Base-by-base conservation (phyloP, 2,113 vertebrate genomes). In the Orthonyx spaldingii region DNA sequence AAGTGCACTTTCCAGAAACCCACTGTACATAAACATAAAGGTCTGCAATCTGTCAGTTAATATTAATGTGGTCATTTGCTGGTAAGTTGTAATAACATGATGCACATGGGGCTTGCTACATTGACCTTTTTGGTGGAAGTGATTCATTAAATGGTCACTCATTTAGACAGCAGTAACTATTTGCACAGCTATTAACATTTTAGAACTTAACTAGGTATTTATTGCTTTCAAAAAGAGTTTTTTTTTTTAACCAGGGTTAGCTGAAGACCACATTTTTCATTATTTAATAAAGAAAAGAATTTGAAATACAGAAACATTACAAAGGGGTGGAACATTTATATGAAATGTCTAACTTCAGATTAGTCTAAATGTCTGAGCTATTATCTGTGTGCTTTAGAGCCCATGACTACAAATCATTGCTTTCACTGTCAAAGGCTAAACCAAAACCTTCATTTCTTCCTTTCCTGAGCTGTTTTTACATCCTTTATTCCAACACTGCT, bases 21-120 rank as follows among this genome's bases (percentile, higher is more conserved):
- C 84, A 84, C 91, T 98, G 96, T 97, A 97, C 95, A 97, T 97
- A 97, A 98, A 97, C 96, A 97, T 97, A 97, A 97, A 97, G 90
- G 91, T 97, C 86, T 98, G 95, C 95, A 97, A 98, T 97, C 97
- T 98, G 95, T 95, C 97, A 97, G 95, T 96, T 98, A 98, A 98
- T 98, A 98, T 98, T 96, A 97, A 98, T 97, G 90, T 96, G 94
- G 93, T 97, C 94, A 92, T 98, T 98, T 98, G 91, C 87, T 77
- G 88, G 87, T 87, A 95, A 96, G 92, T 97, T 98, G 96, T 97
- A 98, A 98, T 97, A 98, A 97, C 95, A 97, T 96, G 96, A 94
- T 95, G 94, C 95, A 91, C 95, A 86, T 85, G 96, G 93, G 97
- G 97, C 87, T 94, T 97, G 94, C 96, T 97, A 97, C 79, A 84